Base-by-base conservation (phyloP, 2,113 vertebrate species). In the Oncorhynchus masou region DNA sequence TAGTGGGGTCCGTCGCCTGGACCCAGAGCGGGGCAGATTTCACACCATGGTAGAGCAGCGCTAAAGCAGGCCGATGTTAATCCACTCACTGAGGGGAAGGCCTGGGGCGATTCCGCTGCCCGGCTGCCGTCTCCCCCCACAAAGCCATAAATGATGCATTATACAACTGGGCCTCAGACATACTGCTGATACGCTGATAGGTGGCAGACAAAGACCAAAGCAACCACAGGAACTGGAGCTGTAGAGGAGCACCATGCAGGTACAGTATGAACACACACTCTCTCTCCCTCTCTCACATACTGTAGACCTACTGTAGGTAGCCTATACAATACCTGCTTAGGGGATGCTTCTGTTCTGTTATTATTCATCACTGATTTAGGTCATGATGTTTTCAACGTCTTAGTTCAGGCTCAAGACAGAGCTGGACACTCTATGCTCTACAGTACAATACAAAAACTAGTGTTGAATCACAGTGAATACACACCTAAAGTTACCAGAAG, bases 11-110 rank as follows among this genome's bases (percentile, higher is more conserved):
- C 51, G 16, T 54, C 15, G 51, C 49, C 49, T 20, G 45, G 86
- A 88, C 49, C 15, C 7, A 25, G 88, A 89, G 83, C 86, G 85
- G 88, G 88, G 88, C 87, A 80, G 91, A 94, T 94, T 94, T 94
- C 91, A 94, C 92, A 93, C 92, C 78, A 78, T 77, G 85, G 88
- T 85, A 85, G 89, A 88, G 87, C 84, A 87, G 16, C 76, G 88
- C 91, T 88, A 88, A 91, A 92, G 89, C 91, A 86, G 91, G 90
- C 90, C 84, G 87, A 87, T 82, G 91, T 78, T 93, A 93, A 93
- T 94, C 92, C 92, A 93, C 91, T 92, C 88, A 90, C 90, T 90
- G 90, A 89, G 86, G 91, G 89, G 88, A 90, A 89, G 91, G 90
- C 92, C 92, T 86, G 91, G 88, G 92, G 93, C 92, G 74, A 89